A percentile compares a stretch with the other conserved stretches of the same genome.
phyloP scores from a whole-genome alignment of 2,113 vertebrate genomes.

The Aramus guarauna region DNA sequence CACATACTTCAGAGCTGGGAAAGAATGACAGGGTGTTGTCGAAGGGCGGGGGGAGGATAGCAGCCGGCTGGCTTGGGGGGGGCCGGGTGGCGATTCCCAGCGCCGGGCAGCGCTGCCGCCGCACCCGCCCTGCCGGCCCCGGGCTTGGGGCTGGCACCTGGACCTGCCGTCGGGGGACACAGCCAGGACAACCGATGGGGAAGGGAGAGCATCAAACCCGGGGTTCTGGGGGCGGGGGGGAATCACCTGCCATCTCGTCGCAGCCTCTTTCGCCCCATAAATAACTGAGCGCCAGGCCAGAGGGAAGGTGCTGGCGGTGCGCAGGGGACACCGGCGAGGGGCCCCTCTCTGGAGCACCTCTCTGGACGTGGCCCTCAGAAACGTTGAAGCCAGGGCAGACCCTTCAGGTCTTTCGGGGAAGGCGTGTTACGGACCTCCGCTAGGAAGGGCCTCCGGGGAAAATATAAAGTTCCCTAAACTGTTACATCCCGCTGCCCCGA shows the following conservation, averaged over 20 bases:
- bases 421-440: neutral
- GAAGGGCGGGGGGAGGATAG: neutral
- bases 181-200: neutral
- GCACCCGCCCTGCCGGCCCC: neutral
- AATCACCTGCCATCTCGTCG: neutral
- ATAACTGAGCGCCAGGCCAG: neutral
- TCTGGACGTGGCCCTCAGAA: neutral
- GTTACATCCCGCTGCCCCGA: neutral
- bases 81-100: neutral
- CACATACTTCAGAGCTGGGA: constrained; percentile 7
- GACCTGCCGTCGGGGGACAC: neutral
- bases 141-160: neutral
- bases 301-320: neutral
- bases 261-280: neutral
- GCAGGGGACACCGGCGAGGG: too few relatives aligned
- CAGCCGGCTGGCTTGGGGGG: too few relatives aligned
- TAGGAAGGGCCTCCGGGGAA: neutral
- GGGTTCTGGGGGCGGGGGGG: rapidly evolving
- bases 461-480: neutral
- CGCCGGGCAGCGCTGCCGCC: neutral
- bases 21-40: neutral
- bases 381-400: neutral
- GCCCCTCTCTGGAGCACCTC: neutral
- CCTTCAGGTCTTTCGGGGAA: neutral
- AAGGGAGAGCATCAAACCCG: rapidly evolving